A percentile compares a stretch with the other conserved stretches of the same genome.
These are phyloP conservation scores for Netta rufina DNA, from an alignment of 2,797 vertebrate genomes.

Conservation along the genomic window DNA sequence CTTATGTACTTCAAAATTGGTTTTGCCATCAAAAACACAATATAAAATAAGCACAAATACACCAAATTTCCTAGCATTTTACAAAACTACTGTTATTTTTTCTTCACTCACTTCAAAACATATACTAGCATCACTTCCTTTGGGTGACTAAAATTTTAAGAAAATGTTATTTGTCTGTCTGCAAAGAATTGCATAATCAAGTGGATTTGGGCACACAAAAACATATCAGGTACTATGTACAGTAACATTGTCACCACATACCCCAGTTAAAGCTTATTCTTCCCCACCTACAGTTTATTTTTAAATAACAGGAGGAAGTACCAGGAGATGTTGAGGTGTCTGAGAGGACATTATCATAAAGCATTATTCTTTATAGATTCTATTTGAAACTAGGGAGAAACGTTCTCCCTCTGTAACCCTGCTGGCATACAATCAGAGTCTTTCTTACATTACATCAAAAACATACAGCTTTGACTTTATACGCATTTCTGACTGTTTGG, in stretches of 20 bases:
- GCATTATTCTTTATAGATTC: neutral
- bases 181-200: neutral
- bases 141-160: neutral
- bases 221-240: neutral
- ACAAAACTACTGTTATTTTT: neutral
- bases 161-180: neutral
- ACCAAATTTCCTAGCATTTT: neutral
- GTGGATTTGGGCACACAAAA: neutral
- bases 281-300: neutral
- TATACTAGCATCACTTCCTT: neutral
- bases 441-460: neutral
- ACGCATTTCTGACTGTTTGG: neutral
- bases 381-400: neutral
- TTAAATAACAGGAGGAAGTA: neutral
- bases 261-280: neutral
- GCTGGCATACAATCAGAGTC: neutral
- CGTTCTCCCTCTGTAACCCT: neutral
- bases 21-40: neutral
- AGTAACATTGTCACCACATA: neutral
- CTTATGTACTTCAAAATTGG: neutral
- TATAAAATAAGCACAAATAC: neutral
- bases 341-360: neutral
- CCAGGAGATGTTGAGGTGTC: neutral
- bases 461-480: neutral
- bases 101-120: neutral